Evolutionary conservation across 2,888 invertebrate species (phyloP).

Genomic region (Abrostola triplasia): DNA sequence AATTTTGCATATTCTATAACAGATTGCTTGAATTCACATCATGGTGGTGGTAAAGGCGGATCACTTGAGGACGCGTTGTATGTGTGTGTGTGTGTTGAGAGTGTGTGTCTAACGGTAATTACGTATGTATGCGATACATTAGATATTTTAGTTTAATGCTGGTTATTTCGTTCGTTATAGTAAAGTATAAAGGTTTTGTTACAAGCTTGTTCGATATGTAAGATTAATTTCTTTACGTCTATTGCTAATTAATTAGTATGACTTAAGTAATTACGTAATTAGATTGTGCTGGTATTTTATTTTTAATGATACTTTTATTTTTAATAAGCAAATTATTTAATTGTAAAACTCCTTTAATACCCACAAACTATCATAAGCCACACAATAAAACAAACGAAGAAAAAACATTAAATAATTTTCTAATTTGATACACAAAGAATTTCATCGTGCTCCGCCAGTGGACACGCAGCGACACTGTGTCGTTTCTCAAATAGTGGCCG

Average conservation of each 20-base stretch:
- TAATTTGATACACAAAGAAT: constrained; percentile 29
- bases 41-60: constrained; percentile 81
- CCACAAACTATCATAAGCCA: background rate
- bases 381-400: background rate
- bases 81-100: constrained; percentile 65
- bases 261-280: background rate
- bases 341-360: constrained; percentile 1
- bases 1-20: constrained; percentile 59
- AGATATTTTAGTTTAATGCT: constrained; percentile 59
- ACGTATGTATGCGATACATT: constrained; percentile 60
- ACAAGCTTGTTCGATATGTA: constrained; percentile 1
- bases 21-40: constrained; percentile 82
- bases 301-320: too few species aligned
- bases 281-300: background rate
- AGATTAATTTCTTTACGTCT: background rate
- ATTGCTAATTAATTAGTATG: background rate
- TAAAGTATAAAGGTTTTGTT: constrained; percentile 46
- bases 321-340: background rate
- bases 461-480: constrained; percentile 48
- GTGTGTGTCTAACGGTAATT: constrained; percentile 57
- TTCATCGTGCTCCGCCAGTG: constrained; percentile 9
- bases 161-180: constrained; percentile 54
- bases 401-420: constrained; percentile 29
- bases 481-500: constrained; percentile 28
- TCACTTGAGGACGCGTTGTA: constrained; percentile 76